These are phyloP conservation scores for Ostrea denselamellosa DNA, from an alignment of 1,140 invertebrate species.

Conservation along the genomic window DNA sequence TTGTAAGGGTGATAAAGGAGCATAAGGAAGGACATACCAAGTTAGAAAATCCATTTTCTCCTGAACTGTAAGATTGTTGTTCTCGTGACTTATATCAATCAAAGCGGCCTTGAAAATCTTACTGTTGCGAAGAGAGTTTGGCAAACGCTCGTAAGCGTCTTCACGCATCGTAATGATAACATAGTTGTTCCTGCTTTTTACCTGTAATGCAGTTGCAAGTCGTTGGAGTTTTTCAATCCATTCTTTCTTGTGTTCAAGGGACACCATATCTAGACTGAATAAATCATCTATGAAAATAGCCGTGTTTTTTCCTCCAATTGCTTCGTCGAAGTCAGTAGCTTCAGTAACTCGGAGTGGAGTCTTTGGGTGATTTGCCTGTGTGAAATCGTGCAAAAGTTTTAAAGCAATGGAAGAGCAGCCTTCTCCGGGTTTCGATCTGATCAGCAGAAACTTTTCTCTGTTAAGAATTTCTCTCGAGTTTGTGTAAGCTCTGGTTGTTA, in stretches of 20 bases:
- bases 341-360: neutral
- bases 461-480: neutral
- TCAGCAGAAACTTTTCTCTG: neutral
- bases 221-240: conserved; percentile 1
- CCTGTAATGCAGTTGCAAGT: neutral
- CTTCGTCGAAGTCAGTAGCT: neutral
- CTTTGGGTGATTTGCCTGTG: neutral
- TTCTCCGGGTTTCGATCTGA: neutral
- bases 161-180: conserved; percentile 7
- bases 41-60: neutral
- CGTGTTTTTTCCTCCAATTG: neutral
- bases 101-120: neutral
- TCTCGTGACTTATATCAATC: neutral
- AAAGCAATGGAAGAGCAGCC: neutral
- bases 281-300: neutral
- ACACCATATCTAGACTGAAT: neutral
- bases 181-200: neutral
- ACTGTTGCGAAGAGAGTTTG: neutral
- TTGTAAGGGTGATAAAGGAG: neutral
- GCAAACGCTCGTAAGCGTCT: neutral
- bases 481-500: neutral
- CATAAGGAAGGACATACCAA: neutral
- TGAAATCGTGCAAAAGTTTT: neutral
- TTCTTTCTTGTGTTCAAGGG: conserved; percentile 16
- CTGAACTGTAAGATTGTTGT: neutral